Percentiles rank a stretch among this genome's conserved stretches.
Conservation (phyloP, 2,797 vertebrate species). For the Valencia hispanica region DNA sequence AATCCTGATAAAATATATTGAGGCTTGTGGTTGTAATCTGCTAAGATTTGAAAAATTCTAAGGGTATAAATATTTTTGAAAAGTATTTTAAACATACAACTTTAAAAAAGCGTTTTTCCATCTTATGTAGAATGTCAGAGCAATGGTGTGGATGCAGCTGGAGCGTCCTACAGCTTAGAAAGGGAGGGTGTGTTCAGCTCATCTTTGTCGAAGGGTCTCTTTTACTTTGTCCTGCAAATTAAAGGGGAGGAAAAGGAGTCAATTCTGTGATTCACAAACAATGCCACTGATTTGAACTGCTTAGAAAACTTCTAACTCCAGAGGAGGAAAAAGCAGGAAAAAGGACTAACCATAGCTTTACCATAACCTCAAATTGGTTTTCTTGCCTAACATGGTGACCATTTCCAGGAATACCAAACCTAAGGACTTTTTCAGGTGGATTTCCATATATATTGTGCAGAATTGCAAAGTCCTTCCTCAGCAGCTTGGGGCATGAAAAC, state of each 20-base stretch:
- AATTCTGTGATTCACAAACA: neutral
- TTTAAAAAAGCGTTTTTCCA: neutral
- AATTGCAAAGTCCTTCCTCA: slow-evolving; percentile 18
- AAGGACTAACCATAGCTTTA: slow-evolving; percentile 22
- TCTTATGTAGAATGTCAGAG: neutral
- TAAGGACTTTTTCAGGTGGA: slow-evolving; percentile 13
- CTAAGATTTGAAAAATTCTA: too few relatives aligned
- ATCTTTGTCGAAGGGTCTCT: neutral
- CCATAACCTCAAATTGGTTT: slow-evolving; percentile 33
- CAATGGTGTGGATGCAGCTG: neutral
- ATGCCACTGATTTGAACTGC: neutral
- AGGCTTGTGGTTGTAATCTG: neutral
- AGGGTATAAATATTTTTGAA: neutral
- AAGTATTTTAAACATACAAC: neutral
- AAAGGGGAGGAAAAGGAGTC: neutral
- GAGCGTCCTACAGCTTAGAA: neutral
- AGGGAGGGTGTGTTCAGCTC: neutral
- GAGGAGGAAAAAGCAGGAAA: slow-evolving; percentile 4
- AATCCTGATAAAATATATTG: too few relatives aligned
- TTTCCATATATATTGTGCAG: slow-evolving; percentile 54
- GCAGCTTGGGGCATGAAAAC: neutral
- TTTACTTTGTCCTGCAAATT: neutral
- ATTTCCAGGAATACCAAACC: slow-evolving; percentile 26
- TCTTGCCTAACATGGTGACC: slow-evolving; percentile 5
- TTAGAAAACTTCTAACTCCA: neutral